These are phyloP conservation scores for Saxidomus purpurata DNA, from an alignment of 1,140 invertebrate species.

Conservation along the genomic window DNA sequence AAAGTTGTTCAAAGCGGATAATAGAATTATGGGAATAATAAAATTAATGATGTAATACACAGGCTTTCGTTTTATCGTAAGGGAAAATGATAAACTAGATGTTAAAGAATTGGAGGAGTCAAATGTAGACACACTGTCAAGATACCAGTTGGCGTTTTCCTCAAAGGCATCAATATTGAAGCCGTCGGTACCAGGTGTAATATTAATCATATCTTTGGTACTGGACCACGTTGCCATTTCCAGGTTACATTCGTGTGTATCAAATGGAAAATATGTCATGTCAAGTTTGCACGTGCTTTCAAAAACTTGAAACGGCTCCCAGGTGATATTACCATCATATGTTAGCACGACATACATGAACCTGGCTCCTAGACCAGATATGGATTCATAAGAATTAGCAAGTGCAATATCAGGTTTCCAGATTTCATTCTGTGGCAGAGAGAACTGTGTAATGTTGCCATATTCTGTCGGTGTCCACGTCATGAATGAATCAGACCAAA, in stretches of 20 bases:
- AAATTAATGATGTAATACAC: conserved; percentile 49
- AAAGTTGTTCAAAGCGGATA: conserved; percentile 52
- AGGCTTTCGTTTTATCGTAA: conserved; percentile 44
- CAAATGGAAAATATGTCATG: conserved; percentile 91
- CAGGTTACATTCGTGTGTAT: conserved; percentile 90
- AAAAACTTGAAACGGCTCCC: conserved; percentile 62
- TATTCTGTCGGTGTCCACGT: conserved; percentile 89
- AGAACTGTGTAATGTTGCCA: conserved; percentile 83
- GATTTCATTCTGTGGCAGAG: conserved; percentile 46
- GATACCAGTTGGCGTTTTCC: conserved; percentile 58
- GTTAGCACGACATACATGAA: conserved; percentile 41
- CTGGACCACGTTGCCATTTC: conserved; percentile 73
- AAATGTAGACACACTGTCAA: conserved; percentile 22
- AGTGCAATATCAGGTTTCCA: conserved; percentile 71
- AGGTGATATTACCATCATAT: conserved; percentile 34
- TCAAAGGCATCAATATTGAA: conserved; percentile 30
- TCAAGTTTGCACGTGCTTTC: conserved; percentile 88
- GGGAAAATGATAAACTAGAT: conserved; percentile 22
- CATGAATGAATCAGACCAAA: conserved; percentile 64
- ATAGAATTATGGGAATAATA: conserved; percentile 52
- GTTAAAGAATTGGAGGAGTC: conserved; percentile 30
- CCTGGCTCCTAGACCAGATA: conserved; percentile 53
- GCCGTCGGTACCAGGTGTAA: not conserved
- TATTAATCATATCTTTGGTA: conserved; percentile 24
- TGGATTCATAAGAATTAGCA: conserved; percentile 46